Conservation (phyloP, 2,888 invertebrate species). For the Conops quadrifasciatus region DNA sequence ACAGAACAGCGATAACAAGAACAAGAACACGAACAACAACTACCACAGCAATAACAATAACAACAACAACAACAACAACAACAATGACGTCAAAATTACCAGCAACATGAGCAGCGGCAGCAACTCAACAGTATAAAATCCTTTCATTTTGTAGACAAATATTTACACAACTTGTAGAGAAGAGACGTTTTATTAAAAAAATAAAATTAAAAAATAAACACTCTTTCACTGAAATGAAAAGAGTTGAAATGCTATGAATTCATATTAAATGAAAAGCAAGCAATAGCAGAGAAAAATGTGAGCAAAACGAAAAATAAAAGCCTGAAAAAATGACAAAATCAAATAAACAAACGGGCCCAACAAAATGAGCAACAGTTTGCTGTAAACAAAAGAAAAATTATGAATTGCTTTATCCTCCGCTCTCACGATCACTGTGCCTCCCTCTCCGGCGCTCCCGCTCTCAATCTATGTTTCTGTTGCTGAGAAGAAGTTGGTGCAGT, state of each 20-base stretch:
- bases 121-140: background rate
- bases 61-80: background rate
- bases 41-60: too few species aligned
- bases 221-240: background rate
- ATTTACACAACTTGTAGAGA: conserved; percentile 13
- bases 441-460: background rate
- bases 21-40: too few species aligned
- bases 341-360: conserved; percentile 3
- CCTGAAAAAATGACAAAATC: background rate
- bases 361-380: conserved; percentile 43
- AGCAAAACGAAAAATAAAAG: background rate
- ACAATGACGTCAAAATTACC: background rate
- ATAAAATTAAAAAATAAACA: background rate
- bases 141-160: conserved; percentile 15
- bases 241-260: conserved; percentile 1
- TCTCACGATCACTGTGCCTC: background rate
- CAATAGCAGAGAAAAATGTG: background rate
- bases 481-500: conserved; percentile 4
- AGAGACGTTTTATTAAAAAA: background rate
- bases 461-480: background rate
- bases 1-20: too few species aligned
- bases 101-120: conserved; percentile 30
- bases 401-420: conserved; percentile 21
- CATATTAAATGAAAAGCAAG: background rate
- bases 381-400: conserved; percentile 35